Evolutionary conservation across 1,140 invertebrate species (phyloP).

Genomic region (Lysiphlebus fabarum): DNA sequence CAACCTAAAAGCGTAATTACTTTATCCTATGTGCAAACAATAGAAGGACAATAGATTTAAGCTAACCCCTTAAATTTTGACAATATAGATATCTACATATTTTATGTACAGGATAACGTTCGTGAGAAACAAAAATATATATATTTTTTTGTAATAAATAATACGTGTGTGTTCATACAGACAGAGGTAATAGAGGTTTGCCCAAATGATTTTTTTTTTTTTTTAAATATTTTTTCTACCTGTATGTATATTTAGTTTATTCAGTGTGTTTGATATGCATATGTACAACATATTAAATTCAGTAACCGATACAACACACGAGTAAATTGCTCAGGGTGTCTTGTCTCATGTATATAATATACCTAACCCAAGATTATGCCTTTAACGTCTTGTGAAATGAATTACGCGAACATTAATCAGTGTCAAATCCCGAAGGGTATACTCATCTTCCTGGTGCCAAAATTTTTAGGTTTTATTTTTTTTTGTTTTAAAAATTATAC

Average conservation of each 20-base stretch:
- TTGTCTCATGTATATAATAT: slow-evolving; percentile 18
- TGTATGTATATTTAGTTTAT: too few relatives aligned
- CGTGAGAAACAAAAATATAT: too few relatives aligned
- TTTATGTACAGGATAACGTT: too few relatives aligned
- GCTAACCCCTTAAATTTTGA: background rate
- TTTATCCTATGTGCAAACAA: slow-evolving; percentile 52
- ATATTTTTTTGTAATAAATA: background rate
- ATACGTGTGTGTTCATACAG: background rate
- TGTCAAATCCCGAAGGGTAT: slow-evolving; percentile 32
- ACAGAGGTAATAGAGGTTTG: too few relatives aligned
- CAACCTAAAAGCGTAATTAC: slow-evolving; percentile 48
- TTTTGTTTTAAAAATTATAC: background rate
- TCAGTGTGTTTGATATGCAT: too few relatives aligned
- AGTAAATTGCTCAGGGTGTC: background rate
- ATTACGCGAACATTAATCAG: slow-evolving; percentile 53
- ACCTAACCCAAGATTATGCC: slow-evolving; percentile 42
- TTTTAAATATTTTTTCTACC: too few relatives aligned
- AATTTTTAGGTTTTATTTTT: background rate
- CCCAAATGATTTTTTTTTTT: too few relatives aligned
- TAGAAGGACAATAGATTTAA: slow-evolving; percentile 28
- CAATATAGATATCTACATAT: too few relatives aligned
- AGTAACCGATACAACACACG: slow-evolving; percentile 18
- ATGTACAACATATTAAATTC: background rate
- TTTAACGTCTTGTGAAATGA: slow-evolving; percentile 50
- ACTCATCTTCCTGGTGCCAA: slow-evolving; percentile 34